Conservation (phyloP, 1,140 invertebrate species). For the Teleopsis dalmanni region DNA sequence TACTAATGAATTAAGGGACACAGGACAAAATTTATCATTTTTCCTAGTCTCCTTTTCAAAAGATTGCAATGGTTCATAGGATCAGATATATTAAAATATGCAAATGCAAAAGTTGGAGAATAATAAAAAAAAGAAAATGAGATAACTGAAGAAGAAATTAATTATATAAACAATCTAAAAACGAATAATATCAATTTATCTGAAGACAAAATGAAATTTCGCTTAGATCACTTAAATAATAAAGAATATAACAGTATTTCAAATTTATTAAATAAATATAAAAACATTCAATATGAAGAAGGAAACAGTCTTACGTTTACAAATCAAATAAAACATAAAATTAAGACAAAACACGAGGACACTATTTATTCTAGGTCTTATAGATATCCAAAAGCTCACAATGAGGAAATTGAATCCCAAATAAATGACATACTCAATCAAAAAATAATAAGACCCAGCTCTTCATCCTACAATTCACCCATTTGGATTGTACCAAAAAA, state of each 20-base stretch:
- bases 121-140: background rate
- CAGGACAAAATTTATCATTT: background rate
- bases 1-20: background rate
- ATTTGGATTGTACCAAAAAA: constrained; percentile 9
- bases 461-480: background rate
- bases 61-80: background rate
- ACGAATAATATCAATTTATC: background rate
- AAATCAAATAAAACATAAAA: constrained; percentile 1
- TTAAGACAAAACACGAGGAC: background rate
- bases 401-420: constrained; percentile 10
- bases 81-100: background rate
- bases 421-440: constrained; percentile 3
- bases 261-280: background rate
- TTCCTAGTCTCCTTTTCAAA: too few species aligned
- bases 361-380: constrained; percentile 1
- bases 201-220: background rate
- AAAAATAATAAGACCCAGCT: background rate
- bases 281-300: constrained; percentile 5
- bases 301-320: constrained; percentile 1
- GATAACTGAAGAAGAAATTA: background rate
- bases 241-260: background rate
- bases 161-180: background rate
- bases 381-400: background rate
- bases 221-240: background rate
- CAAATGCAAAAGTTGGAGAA: background rate